These are phyloP conservation scores for Seira ritae DNA, from an alignment of 2,888 invertebrate species.

Conservation along the genomic window DNA sequence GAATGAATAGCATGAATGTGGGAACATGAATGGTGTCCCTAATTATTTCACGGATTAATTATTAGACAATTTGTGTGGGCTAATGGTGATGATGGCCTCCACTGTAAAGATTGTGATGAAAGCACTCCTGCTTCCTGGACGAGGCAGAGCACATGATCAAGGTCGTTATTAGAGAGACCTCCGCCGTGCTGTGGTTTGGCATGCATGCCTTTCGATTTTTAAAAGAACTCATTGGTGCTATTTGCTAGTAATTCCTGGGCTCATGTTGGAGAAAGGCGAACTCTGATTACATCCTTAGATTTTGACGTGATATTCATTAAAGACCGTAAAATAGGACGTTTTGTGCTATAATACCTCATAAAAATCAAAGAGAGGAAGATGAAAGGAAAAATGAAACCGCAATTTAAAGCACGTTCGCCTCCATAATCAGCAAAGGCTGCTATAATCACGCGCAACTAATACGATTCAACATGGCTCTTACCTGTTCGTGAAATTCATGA, in stretches of 20 bases:
- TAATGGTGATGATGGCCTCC: not conserved
- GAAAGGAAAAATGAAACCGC: no score
- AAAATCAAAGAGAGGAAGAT: no score
- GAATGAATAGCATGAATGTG: no score
- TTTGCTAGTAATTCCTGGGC: no score
- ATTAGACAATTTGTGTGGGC: not conserved
- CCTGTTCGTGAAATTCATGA: slow-evolving; percentile 25
- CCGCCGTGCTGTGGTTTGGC: no score
- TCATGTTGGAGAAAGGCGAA: no score
- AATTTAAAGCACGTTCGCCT: not conserved
- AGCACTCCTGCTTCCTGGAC: not conserved
- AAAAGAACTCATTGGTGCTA: no score
- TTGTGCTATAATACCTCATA: not conserved
- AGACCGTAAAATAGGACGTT: not conserved
- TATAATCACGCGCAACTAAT: slow-evolving; percentile 2
- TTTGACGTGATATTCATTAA: not conserved
- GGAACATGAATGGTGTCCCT: not conserved
- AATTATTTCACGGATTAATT: not conserved
- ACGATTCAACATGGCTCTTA: not conserved
- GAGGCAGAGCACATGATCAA: no score
- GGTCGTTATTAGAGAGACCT: no score
- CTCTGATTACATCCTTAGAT: no score
- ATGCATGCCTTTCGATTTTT: no score
- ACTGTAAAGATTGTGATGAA: not conserved
- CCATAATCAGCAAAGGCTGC: slow-evolving; percentile 7